Base-by-base conservation (phyloP, 2,888 invertebrate species). In the Drosophila acutilabella region DNA sequence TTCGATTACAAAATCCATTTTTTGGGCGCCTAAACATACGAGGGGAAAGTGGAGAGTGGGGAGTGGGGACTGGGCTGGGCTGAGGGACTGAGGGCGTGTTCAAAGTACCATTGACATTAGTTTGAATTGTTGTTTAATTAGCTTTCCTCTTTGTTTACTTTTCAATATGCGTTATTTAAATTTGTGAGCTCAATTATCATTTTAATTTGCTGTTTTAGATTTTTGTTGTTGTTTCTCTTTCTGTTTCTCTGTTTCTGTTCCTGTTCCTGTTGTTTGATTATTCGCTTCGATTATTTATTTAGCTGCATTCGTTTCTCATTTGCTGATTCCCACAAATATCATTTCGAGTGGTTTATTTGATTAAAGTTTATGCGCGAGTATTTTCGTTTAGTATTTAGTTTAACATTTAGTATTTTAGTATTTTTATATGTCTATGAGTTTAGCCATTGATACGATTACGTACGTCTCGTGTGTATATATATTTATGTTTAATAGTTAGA, bases 81-180 rank as follows among this genome's bases (percentile, higher is more conserved):
- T 64, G 60, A 30, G 73, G 54, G 67, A 52, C 23, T 51, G 30
- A 44, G 74, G 64, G 64, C 51, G 69, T 67, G 69, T 76, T 58
- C 66, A 45, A 52, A 62, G 62, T 57, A 58, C 58, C 54, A 54
- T 41, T 59, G 72, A 68, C 54, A 68, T 72, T 47, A 53, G 69
- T 72, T 72, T 67, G 45, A 51, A 66, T 74, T 77, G 64, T 67
- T 64, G 70, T 71, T 70, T 74, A 67, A 73, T 77, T 77, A 77
- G 62, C 18, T 44, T 66, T 61, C n/a, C 51, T 33, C 44, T 48
- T 71, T 65, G 67, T 65, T 71, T 61, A 58, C 51, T 50, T 68
- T 71, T 60, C 47, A 41, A 51, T 61, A 54, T 67, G n/a, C 38
- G 64, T 71, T 71, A 61, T 71, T 71, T 75, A 30, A 64, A 53